Evolutionary conservation across 2,888 invertebrate species (phyloP).

Genomic region (Spilarctia lutea): DNA sequence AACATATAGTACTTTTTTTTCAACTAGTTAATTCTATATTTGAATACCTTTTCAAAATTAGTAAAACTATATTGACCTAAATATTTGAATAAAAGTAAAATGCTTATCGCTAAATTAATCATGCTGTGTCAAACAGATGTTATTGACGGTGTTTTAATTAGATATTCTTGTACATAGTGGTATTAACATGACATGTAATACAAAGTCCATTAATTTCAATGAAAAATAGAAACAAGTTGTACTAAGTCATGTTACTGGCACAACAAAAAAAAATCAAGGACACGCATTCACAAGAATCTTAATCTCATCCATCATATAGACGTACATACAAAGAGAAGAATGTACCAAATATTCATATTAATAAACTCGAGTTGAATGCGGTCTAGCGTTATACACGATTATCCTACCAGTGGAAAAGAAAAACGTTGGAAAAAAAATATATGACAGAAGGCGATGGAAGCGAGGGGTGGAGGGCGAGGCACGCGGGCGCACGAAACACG

Average conservation of each 20-base stretch:
- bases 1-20: constrained; percentile 17
- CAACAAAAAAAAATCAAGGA: constrained; percentile 46
- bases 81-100: constrained; percentile 12
- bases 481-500: constrained; percentile 76
- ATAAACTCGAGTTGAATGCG: constrained; percentile 71
- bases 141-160: constrained; percentile 36
- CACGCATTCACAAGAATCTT: constrained; percentile 41
- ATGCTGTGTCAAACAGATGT: constrained; percentile 29
- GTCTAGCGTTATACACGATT: constrained; percentile 83
- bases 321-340: constrained; percentile 54
- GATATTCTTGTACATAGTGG: constrained; percentile 29
- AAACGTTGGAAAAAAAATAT: constrained; percentile 58
- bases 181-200: constrained; percentile 35
- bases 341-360: constrained; percentile 71
- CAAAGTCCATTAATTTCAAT: constrained; percentile 40
- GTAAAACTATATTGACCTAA: neutral
- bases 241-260: constrained; percentile 47
- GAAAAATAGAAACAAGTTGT: constrained; percentile 40
- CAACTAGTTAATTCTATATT: neutral
- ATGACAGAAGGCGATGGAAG: constrained; percentile 67
- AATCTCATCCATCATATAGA: constrained; percentile 53
- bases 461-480: constrained; percentile 50
- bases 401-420: constrained; percentile 69
- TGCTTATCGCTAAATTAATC: constrained; percentile 3
- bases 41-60: neutral